Percentiles rank a stretch among this genome's conserved stretches.
Evolutionary conservation across 2,797 vertebrate genomes (phyloP).

Genomic region (Rhabdophis nuchalis): DNA sequence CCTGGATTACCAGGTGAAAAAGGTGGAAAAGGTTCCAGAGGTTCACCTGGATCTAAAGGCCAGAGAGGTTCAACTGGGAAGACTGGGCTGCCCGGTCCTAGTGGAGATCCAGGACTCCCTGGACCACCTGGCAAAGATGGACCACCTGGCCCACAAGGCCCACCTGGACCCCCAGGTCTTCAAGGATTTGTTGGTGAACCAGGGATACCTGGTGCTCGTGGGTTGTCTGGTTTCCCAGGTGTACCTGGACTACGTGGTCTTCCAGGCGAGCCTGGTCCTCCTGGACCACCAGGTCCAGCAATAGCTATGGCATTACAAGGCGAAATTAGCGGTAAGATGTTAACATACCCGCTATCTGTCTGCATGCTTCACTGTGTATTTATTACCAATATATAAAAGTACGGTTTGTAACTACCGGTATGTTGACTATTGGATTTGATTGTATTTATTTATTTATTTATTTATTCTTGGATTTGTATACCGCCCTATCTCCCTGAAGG

Average conservation of each 20-base stretch:
- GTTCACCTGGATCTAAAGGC: slow-evolving; percentile 86
- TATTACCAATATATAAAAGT: not conserved
- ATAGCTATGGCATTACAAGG: slow-evolving; percentile 77
- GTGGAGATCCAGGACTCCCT: slow-evolving; percentile 83
- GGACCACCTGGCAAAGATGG: slow-evolving; percentile 87
- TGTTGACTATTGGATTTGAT: not conserved
- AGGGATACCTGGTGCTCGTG: slow-evolving; percentile 83
- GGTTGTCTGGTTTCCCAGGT: slow-evolving; percentile 82
- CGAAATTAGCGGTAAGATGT: slow-evolving; percentile 69
- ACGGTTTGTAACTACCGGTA: not conserved
- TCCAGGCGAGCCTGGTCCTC: slow-evolving; percentile 73
- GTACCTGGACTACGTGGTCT: slow-evolving; percentile 80
- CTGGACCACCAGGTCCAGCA: slow-evolving; percentile 69
- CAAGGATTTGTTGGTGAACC: slow-evolving; percentile 83
- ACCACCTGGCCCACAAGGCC: slow-evolving; percentile 80
- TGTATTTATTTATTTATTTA: too few relatives aligned
- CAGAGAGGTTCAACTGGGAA: slow-evolving; percentile 89
- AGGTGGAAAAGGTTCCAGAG: slow-evolving; percentile 84
- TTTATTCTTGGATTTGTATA: too few relatives aligned
- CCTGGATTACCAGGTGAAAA: slow-evolving; percentile 83
- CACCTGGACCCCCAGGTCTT: slow-evolving; percentile 82
- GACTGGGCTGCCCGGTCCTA: slow-evolving; percentile 83
- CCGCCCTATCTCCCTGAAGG: too few relatives aligned
- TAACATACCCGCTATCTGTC: not conserved
- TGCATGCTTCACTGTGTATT: not conserved